A percentile compares a stretch with the other conserved stretches of the same genome.
These are phyloP conservation scores for Anguilla rostrata DNA, from an alignment of 2,113 vertebrate genomes.

Conservation along the genomic window DNA sequence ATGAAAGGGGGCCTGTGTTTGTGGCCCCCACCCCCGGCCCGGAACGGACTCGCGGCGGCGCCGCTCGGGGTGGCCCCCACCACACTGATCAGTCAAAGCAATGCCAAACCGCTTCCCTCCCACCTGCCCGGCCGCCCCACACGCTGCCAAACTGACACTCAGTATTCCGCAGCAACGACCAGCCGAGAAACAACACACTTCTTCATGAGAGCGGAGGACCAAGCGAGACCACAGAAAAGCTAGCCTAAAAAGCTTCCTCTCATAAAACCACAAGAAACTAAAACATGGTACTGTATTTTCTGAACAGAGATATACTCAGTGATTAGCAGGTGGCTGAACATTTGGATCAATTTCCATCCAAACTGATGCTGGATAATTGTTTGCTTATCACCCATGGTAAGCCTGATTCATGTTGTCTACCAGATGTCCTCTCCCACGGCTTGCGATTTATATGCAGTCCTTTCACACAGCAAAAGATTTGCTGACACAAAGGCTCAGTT, in stretches of 20 bases:
- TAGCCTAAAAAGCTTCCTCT: not conserved
- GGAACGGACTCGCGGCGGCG: not conserved
- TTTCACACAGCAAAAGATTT: not conserved
- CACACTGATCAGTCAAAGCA: not conserved
- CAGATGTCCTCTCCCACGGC: not conserved
- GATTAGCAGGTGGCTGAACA: constrained; percentile 16
- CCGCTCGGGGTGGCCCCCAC: too few relatives aligned
- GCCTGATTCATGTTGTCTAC: not conserved
- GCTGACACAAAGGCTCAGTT: not conserved
- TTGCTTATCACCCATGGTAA: not conserved
- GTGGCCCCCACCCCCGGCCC: not conserved
- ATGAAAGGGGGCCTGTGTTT: constrained; percentile 24
- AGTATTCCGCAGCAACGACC: not conserved
- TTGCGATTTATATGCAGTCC: not conserved
- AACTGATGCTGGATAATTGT: not conserved
- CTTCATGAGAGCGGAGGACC: not conserved
- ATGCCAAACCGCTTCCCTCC: constrained; percentile 1
- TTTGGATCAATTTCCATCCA: constrained; percentile 8
- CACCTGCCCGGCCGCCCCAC: not conserved
- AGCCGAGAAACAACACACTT: not conserved
- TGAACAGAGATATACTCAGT: constrained; percentile 7
- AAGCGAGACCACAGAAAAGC: not conserved
- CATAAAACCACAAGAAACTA: not conserved
- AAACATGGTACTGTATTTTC: not conserved
- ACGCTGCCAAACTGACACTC: not conserved